These are phyloP conservation scores for Pleuronectes platessa DNA, from an alignment of 2,113 vertebrate species.

Conservation along the genomic window DNA sequence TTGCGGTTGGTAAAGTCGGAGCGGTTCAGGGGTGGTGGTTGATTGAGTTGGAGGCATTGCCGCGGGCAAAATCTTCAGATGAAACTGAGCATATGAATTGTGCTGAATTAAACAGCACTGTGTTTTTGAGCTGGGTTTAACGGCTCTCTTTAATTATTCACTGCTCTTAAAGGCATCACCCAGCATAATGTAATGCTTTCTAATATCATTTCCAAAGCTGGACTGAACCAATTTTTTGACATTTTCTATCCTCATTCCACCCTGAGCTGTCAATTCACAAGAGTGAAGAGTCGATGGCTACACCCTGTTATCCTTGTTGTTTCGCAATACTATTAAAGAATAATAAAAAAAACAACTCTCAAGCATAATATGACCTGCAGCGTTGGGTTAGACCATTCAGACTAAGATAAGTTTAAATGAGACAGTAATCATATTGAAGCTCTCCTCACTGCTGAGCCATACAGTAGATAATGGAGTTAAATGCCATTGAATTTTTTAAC, in stretches of 20 bases:
- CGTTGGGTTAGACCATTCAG: conserved; percentile 22
- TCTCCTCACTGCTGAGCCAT: conserved; percentile 22
- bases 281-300: background rate
- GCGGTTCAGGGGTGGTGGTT: conserved; percentile 62
- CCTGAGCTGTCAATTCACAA: conserved; percentile 13
- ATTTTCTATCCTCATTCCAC: conserved; percentile 2
- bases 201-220: conserved; percentile 35
- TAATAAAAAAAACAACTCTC: conserved; percentile 41
- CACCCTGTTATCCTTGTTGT: background rate
- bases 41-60: conserved; percentile 75
- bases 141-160: conserved; percentile 76
- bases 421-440: conserved; percentile 40
- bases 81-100: conserved; percentile 83
- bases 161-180: conserved; percentile 59
- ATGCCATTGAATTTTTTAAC: conserved; percentile 67
- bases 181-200: conserved; percentile 20
- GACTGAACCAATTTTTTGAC: conserved; percentile 25
- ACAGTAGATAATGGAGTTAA: conserved; percentile 69
- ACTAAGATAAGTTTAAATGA: conserved; percentile 41
- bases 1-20: conserved; percentile 57
- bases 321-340: background rate
- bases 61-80: conserved; percentile 74
- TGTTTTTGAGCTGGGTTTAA: conserved; percentile 59
- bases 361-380: conserved; percentile 33
- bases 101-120: conserved; percentile 69